Conservation (phyloP, 2,113 vertebrate species). For the Dinomys branickii region DNA sequence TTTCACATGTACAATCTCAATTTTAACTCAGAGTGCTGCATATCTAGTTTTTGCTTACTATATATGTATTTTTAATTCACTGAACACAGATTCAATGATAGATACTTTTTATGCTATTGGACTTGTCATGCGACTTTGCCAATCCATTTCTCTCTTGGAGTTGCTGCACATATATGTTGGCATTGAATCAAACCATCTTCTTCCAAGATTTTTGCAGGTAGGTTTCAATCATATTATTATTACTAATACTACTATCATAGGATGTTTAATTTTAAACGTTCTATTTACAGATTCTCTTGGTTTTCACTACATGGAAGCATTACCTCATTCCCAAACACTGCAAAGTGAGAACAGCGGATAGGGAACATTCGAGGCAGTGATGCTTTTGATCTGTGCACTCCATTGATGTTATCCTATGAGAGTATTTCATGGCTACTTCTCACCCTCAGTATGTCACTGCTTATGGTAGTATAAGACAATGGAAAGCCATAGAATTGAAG, state of each 20-base stretch:
- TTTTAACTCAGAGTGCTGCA: neutral
- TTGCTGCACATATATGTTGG: constrained; percentile 92
- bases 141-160: constrained; percentile 92
- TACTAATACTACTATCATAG: neutral
- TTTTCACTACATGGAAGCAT: neutral
- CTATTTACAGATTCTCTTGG: accelerated
- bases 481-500: neutral
- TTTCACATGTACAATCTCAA: neutral
- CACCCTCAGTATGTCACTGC: neutral
- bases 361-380: neutral
- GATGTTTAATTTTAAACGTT: neutral
- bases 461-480: too few species aligned
- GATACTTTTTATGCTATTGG: constrained; percentile 96
- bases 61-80: constrained; percentile 52
- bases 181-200: constrained; percentile 89
- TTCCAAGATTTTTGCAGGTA: constrained; percentile 93
- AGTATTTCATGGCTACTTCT: neutral
- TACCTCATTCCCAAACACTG: neutral
- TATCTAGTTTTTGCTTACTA: neutral
- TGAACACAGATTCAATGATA: constrained; percentile 88
- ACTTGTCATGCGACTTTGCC: constrained; percentile 93
- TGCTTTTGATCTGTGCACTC: neutral
- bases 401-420: neutral
- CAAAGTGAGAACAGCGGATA: neutral
- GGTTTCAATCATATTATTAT: neutral